These are phyloP conservation scores for Rallus crepitans DNA, from an alignment of 2,797 vertebrate species.

Conservation along the genomic window DNA sequence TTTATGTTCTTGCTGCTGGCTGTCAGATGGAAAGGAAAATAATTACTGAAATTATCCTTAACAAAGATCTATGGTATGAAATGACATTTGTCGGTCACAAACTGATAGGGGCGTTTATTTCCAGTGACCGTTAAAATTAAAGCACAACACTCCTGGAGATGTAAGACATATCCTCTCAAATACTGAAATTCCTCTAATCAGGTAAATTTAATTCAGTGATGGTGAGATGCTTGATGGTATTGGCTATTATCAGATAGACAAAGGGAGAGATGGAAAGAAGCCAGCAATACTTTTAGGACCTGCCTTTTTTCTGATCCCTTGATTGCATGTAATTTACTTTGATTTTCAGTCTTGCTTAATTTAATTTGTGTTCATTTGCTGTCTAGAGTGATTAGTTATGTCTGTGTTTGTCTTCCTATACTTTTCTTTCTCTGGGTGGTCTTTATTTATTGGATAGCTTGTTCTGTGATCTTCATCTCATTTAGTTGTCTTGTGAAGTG, in stretches of 20 bases:
- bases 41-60: slow-evolving; percentile 44
- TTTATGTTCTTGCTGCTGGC: slow-evolving; percentile 31
- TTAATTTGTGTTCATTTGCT: slow-evolving; percentile 27
- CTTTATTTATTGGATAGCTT: background rate
- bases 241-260: background rate
- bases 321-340: slow-evolving; percentile 14
- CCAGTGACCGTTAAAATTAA: background rate
- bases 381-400: background rate
- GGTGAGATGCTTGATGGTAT: background rate
- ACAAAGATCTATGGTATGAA: slow-evolving; percentile 18
- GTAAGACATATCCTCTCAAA: background rate
- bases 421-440: background rate
- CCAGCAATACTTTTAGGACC: slow-evolving; percentile 12
- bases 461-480: background rate
- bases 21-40: slow-evolving; percentile 24
- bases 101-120: background rate
- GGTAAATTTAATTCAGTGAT: background rate
- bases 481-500: background rate
- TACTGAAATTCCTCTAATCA: background rate
- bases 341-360: slow-evolving; percentile 4
- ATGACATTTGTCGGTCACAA: background rate
- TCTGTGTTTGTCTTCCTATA: background rate
- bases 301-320: background rate
- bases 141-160: background rate
- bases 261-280: background rate